Base-by-base conservation (phyloP, 2,888 invertebrate genomes). In the Eremobia ochroleuca region DNA sequence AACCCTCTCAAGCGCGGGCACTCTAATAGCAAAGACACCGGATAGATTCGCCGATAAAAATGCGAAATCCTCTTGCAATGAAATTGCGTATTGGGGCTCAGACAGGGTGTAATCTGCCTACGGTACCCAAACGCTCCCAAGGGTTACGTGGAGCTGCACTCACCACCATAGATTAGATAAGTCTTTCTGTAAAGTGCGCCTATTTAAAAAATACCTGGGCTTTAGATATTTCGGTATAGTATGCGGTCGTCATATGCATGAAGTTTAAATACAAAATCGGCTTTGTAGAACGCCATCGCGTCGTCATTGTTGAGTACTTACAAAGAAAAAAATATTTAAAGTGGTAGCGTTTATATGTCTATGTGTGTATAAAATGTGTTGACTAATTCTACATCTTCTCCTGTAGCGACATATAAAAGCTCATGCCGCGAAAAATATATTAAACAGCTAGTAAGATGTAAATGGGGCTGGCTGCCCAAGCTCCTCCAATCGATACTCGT, bases 31-130 rank as follows among this genome's bases (percentile, higher is more conserved):
- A 90, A 89, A 91, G 90, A 92, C 92, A 92, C 91, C 81, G 92
- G 90, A 92, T 91, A 90, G 90, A 91, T 91, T 89, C 89, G 85
- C 86, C 95, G 95, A 96, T 96, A 96, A 96, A 96, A 96, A 96
- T 94, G 93, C 93, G 92, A 91, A 94, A 95, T 95, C 95, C 95
- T 94, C 93, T 94, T 92, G 93, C 94, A 94, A 94, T 94, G 94
- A 95, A 94, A 96, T 96, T 96, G 96, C 96, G 96, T 96, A 95
- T 94, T 92, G 95, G 94, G 92, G 95, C 96, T 96, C 96, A 96
- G 96, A 96, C 95, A 92, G 95, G 94, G 95, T 95, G 96, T 95
- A 96, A 96, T 96, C 95, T 96, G 95, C 95, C 95, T 95, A 93
- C 94, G 93, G 94, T 93, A 92, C 95, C 95, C 95, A 93, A 95